Percentiles rank a stretch among this genome's conserved stretches.
Evolutionary conservation across 1,140 invertebrate genomes (phyloP).

Genomic region (Aphelinus certus): DNA sequence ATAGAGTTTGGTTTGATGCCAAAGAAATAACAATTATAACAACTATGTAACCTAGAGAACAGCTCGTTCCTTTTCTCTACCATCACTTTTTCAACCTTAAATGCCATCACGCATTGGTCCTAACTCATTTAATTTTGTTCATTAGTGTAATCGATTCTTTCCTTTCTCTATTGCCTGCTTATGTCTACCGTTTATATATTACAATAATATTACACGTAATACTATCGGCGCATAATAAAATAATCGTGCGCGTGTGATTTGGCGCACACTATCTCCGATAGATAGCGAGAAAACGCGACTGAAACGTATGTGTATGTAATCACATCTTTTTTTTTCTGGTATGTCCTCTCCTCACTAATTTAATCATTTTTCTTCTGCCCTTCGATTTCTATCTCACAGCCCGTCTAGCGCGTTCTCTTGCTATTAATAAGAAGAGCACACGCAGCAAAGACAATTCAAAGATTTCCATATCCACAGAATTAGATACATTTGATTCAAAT

Average conservation of each 20-base stretch:
- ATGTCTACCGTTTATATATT: conserved; percentile 61
- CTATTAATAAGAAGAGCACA: neutral
- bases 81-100: neutral
- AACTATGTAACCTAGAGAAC: conserved; percentile 37
- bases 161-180: conserved; percentile 44
- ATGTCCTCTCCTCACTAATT: conserved; percentile 1
- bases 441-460: conserved; percentile 5
- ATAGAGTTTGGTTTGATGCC: conserved; percentile 52
- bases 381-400: conserved; percentile 29
- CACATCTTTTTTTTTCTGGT: neutral
- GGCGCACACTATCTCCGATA: conserved; percentile 46
- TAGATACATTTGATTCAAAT: neutral
- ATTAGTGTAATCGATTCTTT: conserved; percentile 12
- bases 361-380: conserved; percentile 5
- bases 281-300: conserved; percentile 48
- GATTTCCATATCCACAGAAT: neutral
- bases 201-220: conserved; percentile 67
- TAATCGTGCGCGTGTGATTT: conserved; percentile 52
- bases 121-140: conserved; percentile 24
- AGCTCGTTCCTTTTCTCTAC: conserved; percentile 27
- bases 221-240: conserved; percentile 66
- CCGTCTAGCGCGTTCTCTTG: conserved; percentile 28
- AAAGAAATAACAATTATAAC: conserved; percentile 48
- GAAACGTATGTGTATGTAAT: conserved; percentile 21
- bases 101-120: conserved; percentile 50